Evolutionary conservation across 2,888 invertebrate genomes (phyloP).

Genomic region (Dynastes maya): DNA sequence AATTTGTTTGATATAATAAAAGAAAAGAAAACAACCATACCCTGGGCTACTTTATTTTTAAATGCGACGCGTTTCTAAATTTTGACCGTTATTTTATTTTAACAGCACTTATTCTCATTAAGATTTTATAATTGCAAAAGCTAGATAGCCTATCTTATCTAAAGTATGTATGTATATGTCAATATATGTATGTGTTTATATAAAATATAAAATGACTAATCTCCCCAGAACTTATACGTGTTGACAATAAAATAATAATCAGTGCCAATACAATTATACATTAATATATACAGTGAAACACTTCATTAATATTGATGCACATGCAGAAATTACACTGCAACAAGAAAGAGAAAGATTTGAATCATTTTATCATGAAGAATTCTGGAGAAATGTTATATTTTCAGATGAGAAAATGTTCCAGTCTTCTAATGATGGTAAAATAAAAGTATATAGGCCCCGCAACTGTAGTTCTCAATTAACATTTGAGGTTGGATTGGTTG

Average conservation of each 20-base stretch:
- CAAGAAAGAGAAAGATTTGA: too few relatives aligned
- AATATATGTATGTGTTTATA: neutral
- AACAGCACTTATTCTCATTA: neutral
- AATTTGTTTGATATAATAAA: neutral
- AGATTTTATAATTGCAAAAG: neutral
- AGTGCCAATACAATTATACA: too few relatives aligned
- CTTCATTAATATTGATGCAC: too few relatives aligned
- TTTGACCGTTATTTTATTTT: neutral
- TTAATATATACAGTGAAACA: too few relatives aligned
- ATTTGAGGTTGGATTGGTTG: too few relatives aligned
- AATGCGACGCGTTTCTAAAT: neutral
- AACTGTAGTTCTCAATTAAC: too few relatives aligned
- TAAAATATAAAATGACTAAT: neutral
- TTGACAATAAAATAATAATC: neutral
- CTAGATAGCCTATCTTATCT: conserved; percentile 2
- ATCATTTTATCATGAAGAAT: too few relatives aligned
- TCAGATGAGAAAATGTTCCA: too few relatives aligned
- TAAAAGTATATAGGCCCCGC: too few relatives aligned
- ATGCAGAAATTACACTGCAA: too few relatives aligned
- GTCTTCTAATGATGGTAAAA: too few relatives aligned
- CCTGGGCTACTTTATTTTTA: neutral
- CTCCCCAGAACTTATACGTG: neutral
- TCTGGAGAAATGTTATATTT: too few relatives aligned
- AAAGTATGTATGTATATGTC: neutral
- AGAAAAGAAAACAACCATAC: neutral